Percentiles rank a stretch among this genome's conserved stretches.
phyloP scores from a whole-genome alignment of 2,797 vertebrate species.

The Cossypha niveicapilla region DNA sequence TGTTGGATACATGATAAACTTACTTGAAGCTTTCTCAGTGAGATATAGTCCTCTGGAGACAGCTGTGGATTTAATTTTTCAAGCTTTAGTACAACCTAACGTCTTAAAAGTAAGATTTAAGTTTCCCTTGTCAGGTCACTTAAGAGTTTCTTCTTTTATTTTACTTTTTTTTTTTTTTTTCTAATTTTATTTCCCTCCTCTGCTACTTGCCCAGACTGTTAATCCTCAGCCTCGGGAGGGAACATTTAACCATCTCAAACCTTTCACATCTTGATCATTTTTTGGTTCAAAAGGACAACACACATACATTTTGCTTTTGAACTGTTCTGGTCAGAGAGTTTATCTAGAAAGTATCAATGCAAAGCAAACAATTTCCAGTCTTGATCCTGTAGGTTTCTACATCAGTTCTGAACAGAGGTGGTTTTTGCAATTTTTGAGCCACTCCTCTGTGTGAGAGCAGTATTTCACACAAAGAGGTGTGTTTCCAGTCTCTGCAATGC shows the following conservation, averaged over 20 bases:
- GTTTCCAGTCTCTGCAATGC: not conserved
- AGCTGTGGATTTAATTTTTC: constrained; percentile 73
- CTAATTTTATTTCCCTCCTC: constrained; percentile 34
- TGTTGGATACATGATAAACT: constrained; percentile 81
- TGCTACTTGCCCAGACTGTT: constrained; percentile 71
- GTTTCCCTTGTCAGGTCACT: constrained; percentile 74
- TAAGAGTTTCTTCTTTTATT: constrained; percentile 71
- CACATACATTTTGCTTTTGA: not conserved
- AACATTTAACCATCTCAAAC: constrained; percentile 46
- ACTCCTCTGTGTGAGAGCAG: not conserved
- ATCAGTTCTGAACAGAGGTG: not conserved
- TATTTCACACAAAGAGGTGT: not conserved
- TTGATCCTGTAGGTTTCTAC: not conserved
- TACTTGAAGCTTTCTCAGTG: constrained; percentile 72
- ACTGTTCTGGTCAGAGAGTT: not conserved
- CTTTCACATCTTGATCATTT: constrained; percentile 49
- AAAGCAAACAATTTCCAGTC: not conserved
- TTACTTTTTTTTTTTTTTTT: constrained; percentile 3
- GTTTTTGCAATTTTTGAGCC: not conserved
- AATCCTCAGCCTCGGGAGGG: constrained; percentile 62
- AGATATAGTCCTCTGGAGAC: constrained; percentile 74
- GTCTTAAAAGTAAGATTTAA: constrained; percentile 78
- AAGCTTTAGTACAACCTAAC: constrained; percentile 68
- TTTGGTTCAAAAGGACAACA: not conserved
- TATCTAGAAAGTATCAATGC: not conserved